phyloP scores from a whole-genome alignment of 2,113 vertebrate genomes.

The Amphiprion ocellaris region DNA sequence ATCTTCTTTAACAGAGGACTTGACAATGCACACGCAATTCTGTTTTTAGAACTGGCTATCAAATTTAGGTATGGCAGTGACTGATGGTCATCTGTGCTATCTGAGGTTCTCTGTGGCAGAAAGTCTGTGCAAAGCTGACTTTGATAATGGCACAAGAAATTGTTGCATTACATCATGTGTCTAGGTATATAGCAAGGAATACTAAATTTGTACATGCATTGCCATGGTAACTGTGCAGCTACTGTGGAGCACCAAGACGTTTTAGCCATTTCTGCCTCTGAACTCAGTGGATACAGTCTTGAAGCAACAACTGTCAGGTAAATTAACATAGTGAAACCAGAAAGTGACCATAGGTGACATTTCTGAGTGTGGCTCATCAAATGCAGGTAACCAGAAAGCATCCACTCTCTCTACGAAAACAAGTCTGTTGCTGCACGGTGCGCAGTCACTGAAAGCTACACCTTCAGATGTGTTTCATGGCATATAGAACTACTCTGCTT shows the following conservation, averaged over 20 bases:
- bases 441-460: not conserved
- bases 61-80: slow-evolving; percentile 27
- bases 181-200: slow-evolving; percentile 16
- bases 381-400: not conserved
- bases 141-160: slow-evolving; percentile 36
- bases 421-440: not conserved
- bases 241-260: not conserved
- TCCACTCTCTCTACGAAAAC: not conserved
- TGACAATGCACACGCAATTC: not conserved
- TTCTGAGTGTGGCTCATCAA: not conserved
- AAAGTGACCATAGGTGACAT: not conserved
- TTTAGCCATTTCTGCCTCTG: slow-evolving; percentile 4
- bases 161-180: slow-evolving; percentile 20
- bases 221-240: slow-evolving; percentile 23
- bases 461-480: not conserved
- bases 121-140: slow-evolving; percentile 29
- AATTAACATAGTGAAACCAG: not conserved
- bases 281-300: slow-evolving; percentile 2
- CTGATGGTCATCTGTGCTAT: slow-evolving; percentile 27
- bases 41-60: slow-evolving; percentile 12
- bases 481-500: not conserved
- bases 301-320: not conserved
- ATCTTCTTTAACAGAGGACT: slow-evolving; percentile 5
- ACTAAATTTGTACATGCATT: slow-evolving; percentile 33
- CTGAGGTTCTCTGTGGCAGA: slow-evolving; percentile 17